Base-by-base conservation (phyloP, 2,113 vertebrate genomes). In the Marmota flaviventris region DNA sequence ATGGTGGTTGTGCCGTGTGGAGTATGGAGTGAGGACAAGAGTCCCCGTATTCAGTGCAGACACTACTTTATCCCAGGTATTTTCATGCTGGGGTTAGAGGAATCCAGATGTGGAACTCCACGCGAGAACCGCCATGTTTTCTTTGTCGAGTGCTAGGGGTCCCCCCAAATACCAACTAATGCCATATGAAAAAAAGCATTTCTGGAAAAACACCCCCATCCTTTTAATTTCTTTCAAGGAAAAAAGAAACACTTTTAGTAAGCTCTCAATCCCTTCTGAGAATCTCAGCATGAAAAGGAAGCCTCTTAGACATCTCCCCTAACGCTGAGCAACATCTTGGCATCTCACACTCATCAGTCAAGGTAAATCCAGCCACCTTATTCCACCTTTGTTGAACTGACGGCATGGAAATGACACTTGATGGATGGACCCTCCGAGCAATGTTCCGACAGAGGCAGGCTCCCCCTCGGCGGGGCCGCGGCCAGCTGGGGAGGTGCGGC, bases 91-190 rank as follows among this genome's bases (percentile, higher is more conserved):
- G 76, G 32, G 61, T 37, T 61, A 24, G 32, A 8, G 58, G 53
- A 78, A 85, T 12, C 6, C 39, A 39, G 16, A 24, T 25, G 24
- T 2, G n/a, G 61, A 58, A 53, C 70, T 76, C 27, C 56, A 27
- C 32, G 48, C 16, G 13, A 42, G 9, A 29, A n/a, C 8, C 9
- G 12, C 67, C n/a, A 4, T 2, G 78, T 67, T 82, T 96, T 90
- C 37, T 96, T 96, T 93, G 86, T 95, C 92, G 65, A 98, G 79
- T 32, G 92, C 96, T 97, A 42, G 27, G 65, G 24, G 42, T 18
- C 37, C 37, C 27, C 4, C 24, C 12, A 70, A 63, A 96, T 4
- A 97, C 65, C 34, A 88, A 78, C 16, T 65, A 61, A 39, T 45
- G 53, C 56, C 12, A 56, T 18, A 2, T 79, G 39, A 86, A 45